Conservation (phyloP, 35 echinoderm and acorn worm species). For the Ptychodera flava region DNA sequence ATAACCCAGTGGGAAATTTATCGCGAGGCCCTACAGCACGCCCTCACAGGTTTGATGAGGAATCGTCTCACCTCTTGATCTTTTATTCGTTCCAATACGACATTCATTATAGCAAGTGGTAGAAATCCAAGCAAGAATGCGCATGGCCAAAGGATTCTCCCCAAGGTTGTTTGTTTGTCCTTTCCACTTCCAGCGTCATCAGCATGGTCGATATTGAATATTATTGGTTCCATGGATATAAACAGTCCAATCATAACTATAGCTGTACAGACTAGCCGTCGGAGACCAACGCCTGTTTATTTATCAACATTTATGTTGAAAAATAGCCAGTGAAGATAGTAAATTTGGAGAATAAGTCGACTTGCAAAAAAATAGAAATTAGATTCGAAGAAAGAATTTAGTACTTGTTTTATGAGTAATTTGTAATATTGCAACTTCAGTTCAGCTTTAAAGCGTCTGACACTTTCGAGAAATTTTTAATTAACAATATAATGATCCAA, state of each 20-base stretch:
- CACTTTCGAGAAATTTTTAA: no score
- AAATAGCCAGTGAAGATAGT: no score
- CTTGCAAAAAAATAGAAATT: no score
- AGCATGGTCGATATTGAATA: slow-evolving; percentile 54
- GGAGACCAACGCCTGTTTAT: slow-evolving; percentile 62
- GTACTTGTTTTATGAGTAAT: no score
- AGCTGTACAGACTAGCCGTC: slow-evolving; percentile 79
- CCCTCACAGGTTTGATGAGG: no score
- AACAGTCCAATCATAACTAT: slow-evolving; percentile 87
- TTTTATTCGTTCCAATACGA: slow-evolving; percentile 70
- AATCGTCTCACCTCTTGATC: slow-evolving; percentile 73
- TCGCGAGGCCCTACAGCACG: no score
- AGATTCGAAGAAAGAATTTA: no score
- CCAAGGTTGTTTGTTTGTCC: neutral
- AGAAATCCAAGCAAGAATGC: slow-evolving; percentile 87
- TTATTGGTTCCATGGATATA: slow-evolving; percentile 86
- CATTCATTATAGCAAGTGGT: slow-evolving; percentile 76
- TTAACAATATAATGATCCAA: no score
- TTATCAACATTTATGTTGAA: neutral
- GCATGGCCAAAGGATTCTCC: slow-evolving; percentile 70
- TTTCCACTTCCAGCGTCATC: neutral
- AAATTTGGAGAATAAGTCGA: no score
- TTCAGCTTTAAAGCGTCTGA: no score
- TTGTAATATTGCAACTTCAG: no score
- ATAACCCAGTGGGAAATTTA: no score